Evolutionary conservation across 2,113 vertebrate genomes (phyloP), one percentile per base, ranked within the genome.

Genomic region (Pterocles orientalis): DNA sequence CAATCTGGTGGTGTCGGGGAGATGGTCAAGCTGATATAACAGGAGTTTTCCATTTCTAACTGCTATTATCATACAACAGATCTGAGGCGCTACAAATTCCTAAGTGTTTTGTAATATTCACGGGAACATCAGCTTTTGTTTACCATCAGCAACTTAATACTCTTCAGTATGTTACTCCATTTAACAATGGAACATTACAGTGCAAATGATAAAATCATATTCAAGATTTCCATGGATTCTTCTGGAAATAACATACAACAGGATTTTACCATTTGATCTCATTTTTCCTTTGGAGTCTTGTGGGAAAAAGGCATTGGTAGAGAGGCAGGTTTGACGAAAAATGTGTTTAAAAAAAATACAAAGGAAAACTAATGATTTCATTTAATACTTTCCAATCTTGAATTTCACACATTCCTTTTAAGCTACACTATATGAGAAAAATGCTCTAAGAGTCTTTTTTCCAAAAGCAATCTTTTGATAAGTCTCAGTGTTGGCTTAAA

Each of bases 371-470:
- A 81, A 65, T 71, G 78, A 21, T 89, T 95, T 20, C 47, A 29
- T 76, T 50, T 86, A 94, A 97, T 92, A 92, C 60, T 96, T 97
- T 97, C 96, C 97, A 81, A 86, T 86, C 71, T 58, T 95, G 86
- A 82, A 94, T 96, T 94, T 97, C 83, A 91, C 80, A 94, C 78
- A 91, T 91, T 90, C 89, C 60, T 95, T 83, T 88, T 33, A 79
- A 78, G 86, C n/a, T 94, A 88, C 83, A 77, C 31, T 69, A 68
- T 76, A 87, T 29, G 50, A 94, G 62, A 91, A 93, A 94, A 95
- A 93, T 92, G 58, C 58, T 92, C 57, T 53, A 53, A 45, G n/a
- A 84, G 26, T 4, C 51, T 75, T 84, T 92, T 92, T 77, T 29
- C 91, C 68, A 66, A 51, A 71, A 64, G 41, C 33, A 92, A 92